A percentile compares a stretch with the other conserved stretches of the same genome.
These are phyloP conservation scores for Crioceris asparagi DNA, from an alignment of 2,888 invertebrate species.

Conservation along the genomic window DNA sequence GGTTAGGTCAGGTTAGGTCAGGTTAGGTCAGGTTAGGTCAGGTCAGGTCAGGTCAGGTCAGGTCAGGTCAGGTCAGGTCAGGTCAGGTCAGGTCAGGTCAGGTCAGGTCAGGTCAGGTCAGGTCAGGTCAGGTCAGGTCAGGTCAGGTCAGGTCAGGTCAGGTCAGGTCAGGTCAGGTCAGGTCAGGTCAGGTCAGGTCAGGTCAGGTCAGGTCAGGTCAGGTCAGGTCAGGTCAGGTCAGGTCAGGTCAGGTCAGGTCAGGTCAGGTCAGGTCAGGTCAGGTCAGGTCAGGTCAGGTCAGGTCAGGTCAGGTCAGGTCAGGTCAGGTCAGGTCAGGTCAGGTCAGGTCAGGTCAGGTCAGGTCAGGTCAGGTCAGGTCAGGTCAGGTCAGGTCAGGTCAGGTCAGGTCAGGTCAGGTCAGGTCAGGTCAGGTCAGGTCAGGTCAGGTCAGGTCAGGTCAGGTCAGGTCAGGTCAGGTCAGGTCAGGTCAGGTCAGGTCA, in stretches of 20 bases:
- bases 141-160: no score
- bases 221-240: slow-evolving; percentile 13
- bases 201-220: slow-evolving; percentile 11
- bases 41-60: no score
- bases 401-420: slow-evolving; percentile 15
- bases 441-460: slow-evolving; percentile 16
- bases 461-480: slow-evolving; percentile 15
- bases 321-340: slow-evolving; percentile 15
- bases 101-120: no score
- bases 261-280: slow-evolving; percentile 7
- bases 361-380: slow-evolving; percentile 12
- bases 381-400: slow-evolving; percentile 16
- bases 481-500: slow-evolving; percentile 16
- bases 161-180: slow-evolving; percentile 6
- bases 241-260: slow-evolving; percentile 9
- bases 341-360: slow-evolving; percentile 13
- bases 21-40: no score
- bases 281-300: slow-evolving; percentile 5
- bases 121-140: no score
- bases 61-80: no score
- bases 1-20: no score
- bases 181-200: slow-evolving; percentile 9
- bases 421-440: slow-evolving; percentile 15
- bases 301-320: slow-evolving; percentile 16
- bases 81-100: no score